These are phyloP conservation scores for Callochromis pleurospilus DNA, from an alignment of 2,113 vertebrate genomes.

Conservation along the genomic window DNA sequence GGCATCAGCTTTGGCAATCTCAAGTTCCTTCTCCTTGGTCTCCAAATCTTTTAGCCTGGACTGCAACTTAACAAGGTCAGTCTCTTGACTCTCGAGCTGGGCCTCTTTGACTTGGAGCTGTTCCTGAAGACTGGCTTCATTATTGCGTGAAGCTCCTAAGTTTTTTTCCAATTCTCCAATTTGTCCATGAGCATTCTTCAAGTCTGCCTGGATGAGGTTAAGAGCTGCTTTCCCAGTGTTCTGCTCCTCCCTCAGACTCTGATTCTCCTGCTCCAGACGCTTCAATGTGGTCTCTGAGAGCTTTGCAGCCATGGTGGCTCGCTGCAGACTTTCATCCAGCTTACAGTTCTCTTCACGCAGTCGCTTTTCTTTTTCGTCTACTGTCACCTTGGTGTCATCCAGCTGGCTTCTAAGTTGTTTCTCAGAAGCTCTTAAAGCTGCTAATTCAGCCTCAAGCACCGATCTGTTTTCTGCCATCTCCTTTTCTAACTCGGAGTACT, in stretches of 20 bases:
- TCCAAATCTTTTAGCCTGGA: slow-evolving; percentile 51
- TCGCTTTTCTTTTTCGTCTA: slow-evolving; percentile 72
- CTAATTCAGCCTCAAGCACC: slow-evolving; percentile 66
- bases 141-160: slow-evolving; percentile 67
- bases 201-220: slow-evolving; percentile 70
- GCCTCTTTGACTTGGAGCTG: slow-evolving; percentile 69
- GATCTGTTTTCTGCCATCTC: slow-evolving; percentile 58
- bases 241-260: slow-evolving; percentile 76
- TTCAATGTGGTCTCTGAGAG: slow-evolving; percentile 66
- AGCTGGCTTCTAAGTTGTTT: slow-evolving; percentile 76
- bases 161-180: slow-evolving; percentile 75
- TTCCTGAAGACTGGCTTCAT: slow-evolving; percentile 68
- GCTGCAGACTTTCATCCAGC: slow-evolving; percentile 81
- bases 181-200: slow-evolving; percentile 71
- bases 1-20: slow-evolving; percentile 58
- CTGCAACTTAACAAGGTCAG: slow-evolving; percentile 61
- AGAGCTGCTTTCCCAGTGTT: slow-evolving; percentile 66
- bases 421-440: slow-evolving; percentile 74
- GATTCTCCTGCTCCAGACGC: slow-evolving; percentile 72
- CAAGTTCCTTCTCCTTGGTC: slow-evolving; percentile 59
- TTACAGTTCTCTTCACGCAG: slow-evolving; percentile 71
- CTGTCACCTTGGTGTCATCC: slow-evolving; percentile 63
- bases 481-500: slow-evolving; percentile 54
- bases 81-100: slow-evolving; percentile 65
- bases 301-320: slow-evolving; percentile 61